A percentile compares a stretch with the other conserved stretches of the same genome.
phyloP scores from a whole-genome alignment of 2,113 vertebrate genomes.

The Festucalex cinctus region DNA sequence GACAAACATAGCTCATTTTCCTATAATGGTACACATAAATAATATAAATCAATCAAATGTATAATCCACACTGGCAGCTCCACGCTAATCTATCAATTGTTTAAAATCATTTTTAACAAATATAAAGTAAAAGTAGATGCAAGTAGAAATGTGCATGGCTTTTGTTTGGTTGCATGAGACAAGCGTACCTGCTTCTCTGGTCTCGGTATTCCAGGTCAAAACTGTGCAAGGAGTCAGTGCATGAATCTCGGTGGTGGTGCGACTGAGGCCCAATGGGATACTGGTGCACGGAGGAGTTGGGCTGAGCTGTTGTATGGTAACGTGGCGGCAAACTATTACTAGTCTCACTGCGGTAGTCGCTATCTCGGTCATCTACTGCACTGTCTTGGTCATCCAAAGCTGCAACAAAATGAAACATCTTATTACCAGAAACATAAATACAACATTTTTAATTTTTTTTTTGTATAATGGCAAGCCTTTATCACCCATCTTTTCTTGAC shows the following conservation, averaged over 20 bases:
- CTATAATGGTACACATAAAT: too few species aligned
- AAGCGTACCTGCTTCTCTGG: conserved; percentile 79
- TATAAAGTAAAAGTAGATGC: too few species aligned
- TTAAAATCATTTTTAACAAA: too few species aligned
- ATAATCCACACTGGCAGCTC: too few species aligned
- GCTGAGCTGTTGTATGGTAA: conserved; percentile 86
- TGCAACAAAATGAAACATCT: conserved; percentile 42
- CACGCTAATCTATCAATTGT: too few species aligned
- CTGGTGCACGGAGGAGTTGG: conserved; percentile 91
- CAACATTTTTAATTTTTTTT: background rate
- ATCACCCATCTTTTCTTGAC: too few species aligned
- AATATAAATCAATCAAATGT: too few species aligned
- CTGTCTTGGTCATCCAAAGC: conserved; percentile 94
- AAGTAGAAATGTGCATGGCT: background rate
- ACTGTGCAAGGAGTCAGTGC: conserved; percentile 79
- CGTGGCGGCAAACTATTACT: conserved; percentile 89
- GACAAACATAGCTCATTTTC: too few species aligned
- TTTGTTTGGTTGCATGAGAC: background rate
- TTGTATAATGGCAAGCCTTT: background rate
- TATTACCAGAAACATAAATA: background rate
- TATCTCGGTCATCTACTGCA: conserved; percentile 91
- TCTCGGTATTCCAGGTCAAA: conserved; percentile 84
- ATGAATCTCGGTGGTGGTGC: conserved; percentile 81
- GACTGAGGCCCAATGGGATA: conserved; percentile 77
- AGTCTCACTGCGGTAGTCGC: conserved; percentile 95